These are phyloP conservation scores for Latrodectus geometricus DNA, from an alignment of 1,140 invertebrate genomes.

Conservation along the genomic window DNA sequence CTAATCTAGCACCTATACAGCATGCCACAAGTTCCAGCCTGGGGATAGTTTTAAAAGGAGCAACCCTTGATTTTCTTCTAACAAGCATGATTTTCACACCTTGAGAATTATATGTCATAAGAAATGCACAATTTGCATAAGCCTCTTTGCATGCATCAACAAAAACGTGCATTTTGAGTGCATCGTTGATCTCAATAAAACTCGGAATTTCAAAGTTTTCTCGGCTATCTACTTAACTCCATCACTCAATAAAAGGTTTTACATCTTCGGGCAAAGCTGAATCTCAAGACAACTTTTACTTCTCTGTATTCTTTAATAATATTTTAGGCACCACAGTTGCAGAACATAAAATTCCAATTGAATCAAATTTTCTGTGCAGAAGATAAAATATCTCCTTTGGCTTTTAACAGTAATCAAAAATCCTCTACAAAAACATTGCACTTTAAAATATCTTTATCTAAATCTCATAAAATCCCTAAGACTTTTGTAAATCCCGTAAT, in stretches of 20 bases:
- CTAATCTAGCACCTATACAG: background rate
- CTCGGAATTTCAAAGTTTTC: background rate
- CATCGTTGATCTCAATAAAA: constrained; percentile 4
- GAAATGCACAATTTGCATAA: background rate
- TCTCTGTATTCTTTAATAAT: too few relatives aligned
- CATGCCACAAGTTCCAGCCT: background rate
- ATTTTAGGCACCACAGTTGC: too few relatives aligned
- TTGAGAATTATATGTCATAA: background rate
- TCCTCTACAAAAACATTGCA: too few relatives aligned
- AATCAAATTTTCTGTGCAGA: too few relatives aligned
- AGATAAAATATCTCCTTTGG: too few relatives aligned
- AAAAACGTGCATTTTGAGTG: background rate
- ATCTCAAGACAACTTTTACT: too few relatives aligned
- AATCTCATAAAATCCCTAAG: too few relatives aligned
- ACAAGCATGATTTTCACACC: background rate
- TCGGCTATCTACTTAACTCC: background rate
- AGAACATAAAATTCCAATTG: too few relatives aligned
- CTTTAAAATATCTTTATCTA: too few relatives aligned
- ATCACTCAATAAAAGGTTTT: background rate
- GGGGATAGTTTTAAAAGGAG: background rate
- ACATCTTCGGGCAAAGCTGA: background rate
- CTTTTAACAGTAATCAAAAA: too few relatives aligned
- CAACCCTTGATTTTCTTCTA: background rate
- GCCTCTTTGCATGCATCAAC: background rate
- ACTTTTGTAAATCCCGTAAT: too few relatives aligned